A percentile compares a stretch with the other conserved stretches of the same genome.
phyloP scores from a whole-genome alignment of 2,113 vertebrate species.

The Oreochromis spilurus region DNA sequence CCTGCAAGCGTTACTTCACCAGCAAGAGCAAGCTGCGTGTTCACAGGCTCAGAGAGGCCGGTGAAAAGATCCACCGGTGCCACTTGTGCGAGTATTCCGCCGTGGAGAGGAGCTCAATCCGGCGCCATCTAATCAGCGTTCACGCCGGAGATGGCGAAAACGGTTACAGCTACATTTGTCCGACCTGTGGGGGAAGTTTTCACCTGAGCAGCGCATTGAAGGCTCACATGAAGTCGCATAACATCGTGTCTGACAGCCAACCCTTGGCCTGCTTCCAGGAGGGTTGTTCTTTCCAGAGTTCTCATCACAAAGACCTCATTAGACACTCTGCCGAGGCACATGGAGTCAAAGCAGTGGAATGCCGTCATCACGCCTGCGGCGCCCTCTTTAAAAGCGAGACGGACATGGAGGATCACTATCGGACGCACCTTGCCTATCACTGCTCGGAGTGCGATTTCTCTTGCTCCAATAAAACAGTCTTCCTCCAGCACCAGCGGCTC shows the following conservation, averaged over 20 bases:
- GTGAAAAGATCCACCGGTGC: slow-evolving; percentile 84
- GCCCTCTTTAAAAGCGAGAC: slow-evolving; percentile 75
- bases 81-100: slow-evolving; percentile 86
- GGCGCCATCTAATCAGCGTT: slow-evolving; percentile 85
- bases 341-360: slow-evolving; percentile 76
- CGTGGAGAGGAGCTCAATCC: slow-evolving; percentile 86
- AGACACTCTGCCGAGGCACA: slow-evolving; percentile 80
- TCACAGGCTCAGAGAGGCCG: slow-evolving; percentile 85
- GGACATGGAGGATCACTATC: slow-evolving; percentile 87
- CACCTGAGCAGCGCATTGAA: slow-evolving; percentile 85
- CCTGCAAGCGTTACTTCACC: slow-evolving; percentile 90
- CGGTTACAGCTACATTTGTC: slow-evolving; percentile 79
- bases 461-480: slow-evolving; percentile 88
- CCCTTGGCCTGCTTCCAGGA: slow-evolving; percentile 78
- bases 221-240: slow-evolving; percentile 89
- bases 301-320: slow-evolving; percentile 79
- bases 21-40: slow-evolving; percentile 94
- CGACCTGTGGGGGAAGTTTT: slow-evolving; percentile 83
- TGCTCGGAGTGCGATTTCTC: slow-evolving; percentile 90
- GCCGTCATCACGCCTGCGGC: slow-evolving; percentile 84
- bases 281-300: slow-evolving; percentile 71
- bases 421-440: slow-evolving; percentile 90
- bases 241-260: slow-evolving; percentile 51
- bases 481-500: slow-evolving; percentile 86
- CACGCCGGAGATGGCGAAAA: slow-evolving; percentile 72